Conservation (phyloP, 2,113 vertebrate genomes). For the Oreocharis arfaki region DNA sequence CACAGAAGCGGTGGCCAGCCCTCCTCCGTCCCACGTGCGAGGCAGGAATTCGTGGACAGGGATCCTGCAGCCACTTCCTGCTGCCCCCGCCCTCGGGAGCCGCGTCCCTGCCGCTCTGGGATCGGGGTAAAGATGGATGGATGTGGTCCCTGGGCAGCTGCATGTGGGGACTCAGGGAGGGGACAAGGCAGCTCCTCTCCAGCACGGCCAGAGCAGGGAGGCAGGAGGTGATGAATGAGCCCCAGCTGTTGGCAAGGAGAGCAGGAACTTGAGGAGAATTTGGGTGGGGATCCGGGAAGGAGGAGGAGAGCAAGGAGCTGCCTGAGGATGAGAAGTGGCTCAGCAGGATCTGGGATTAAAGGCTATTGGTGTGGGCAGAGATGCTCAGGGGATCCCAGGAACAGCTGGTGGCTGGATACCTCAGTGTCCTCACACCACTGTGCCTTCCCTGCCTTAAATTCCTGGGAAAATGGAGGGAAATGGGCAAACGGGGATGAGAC, state of each 20-base stretch:
- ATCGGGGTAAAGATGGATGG: neutral
- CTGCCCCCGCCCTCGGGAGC: neutral
- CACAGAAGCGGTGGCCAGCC: neutral
- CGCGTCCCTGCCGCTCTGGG: neutral
- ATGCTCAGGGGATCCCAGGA: neutral
- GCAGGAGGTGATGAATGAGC: neutral
- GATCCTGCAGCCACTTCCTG: neutral
- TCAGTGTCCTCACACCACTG: neutral
- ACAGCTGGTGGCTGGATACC: neutral
- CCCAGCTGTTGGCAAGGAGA: slow-evolving; percentile 28
- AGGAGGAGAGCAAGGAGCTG: neutral
- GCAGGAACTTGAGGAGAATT: neutral
- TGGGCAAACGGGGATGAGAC: neutral
- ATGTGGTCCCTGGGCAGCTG: neutral
- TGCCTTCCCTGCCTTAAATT: neutral
- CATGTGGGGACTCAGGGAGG: neutral
- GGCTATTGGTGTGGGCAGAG: neutral
- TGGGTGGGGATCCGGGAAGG: neutral
- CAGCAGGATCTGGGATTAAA: neutral
- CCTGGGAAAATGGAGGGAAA: neutral
- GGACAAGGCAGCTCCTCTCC: neutral
- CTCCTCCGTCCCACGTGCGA: accelerated
- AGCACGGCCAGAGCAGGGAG: neutral
- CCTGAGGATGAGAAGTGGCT: neutral
- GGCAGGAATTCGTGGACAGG: neutral